phyloP scores from a whole-genome alignment of 1,140 invertebrate species.

The Ooceraea biroi region DNA sequence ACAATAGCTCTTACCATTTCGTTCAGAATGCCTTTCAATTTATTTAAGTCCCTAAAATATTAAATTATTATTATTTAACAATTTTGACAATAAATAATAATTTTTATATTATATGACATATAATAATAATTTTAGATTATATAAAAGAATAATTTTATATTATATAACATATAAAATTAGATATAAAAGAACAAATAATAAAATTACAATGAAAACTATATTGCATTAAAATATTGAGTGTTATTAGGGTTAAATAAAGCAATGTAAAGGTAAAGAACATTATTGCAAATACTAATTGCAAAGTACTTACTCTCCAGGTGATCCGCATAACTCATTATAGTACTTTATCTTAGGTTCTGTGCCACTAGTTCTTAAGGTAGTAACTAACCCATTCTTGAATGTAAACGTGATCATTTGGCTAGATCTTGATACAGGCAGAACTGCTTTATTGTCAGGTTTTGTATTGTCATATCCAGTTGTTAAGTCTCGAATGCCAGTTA shows the following conservation, averaged over 20 bases:
- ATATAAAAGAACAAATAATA: background rate
- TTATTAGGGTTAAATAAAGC: conserved; percentile 3
- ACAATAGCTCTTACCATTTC: conserved; percentile 93
- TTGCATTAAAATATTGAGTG: background rate
- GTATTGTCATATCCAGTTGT: conserved; percentile 95
- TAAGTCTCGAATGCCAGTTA: conserved; percentile 93
- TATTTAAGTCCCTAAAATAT: conserved; percentile 90
- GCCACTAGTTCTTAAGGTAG: conserved; percentile 97
- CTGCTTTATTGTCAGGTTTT: conserved; percentile 90
- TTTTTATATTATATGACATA: conserved; percentile 19
- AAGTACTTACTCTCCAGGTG: conserved; percentile 88
- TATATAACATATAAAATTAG: background rate
- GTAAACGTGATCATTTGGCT: conserved; percentile 99
- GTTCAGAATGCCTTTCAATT: conserved; percentile 88
- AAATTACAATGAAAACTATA: background rate
- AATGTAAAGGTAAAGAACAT: background rate
- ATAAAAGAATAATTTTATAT: background rate
- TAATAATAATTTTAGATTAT: background rate
- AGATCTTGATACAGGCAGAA: conserved; percentile 91
- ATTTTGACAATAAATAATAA: background rate
- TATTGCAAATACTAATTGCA: background rate
- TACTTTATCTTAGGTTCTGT: conserved; percentile 99
- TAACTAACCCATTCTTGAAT: conserved; percentile 94
- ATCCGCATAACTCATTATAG: conserved; percentile 95
- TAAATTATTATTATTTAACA: conserved; percentile 34